phyloP scores from a whole-genome alignment of 2,113 vertebrate genomes.

The Ciconia stormi region DNA sequence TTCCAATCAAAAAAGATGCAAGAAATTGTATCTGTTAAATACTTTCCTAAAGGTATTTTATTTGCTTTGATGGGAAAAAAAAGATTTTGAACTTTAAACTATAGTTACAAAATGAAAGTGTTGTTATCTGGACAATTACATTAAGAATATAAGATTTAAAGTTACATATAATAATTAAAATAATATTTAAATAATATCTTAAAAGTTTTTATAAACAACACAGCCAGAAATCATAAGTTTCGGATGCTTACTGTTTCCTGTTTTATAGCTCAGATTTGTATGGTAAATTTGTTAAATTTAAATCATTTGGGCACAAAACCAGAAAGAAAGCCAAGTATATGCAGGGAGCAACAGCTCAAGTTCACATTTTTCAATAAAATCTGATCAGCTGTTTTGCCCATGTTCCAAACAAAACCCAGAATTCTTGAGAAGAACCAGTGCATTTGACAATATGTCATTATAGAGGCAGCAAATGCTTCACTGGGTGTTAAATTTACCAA shows the following conservation, averaged over 20 bases:
- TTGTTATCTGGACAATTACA: not conserved
- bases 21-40: not conserved
- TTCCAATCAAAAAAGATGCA: not conserved
- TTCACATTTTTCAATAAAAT: not conserved
- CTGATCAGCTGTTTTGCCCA: not conserved
- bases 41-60: not conserved
- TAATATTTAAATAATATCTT: not conserved
- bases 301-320: not conserved
- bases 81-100: not conserved
- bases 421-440: not conserved
- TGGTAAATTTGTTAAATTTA: not conserved
- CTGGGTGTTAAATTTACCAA: not conserved
- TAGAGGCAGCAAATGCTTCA: not conserved
- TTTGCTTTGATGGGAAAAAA: not conserved
- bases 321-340: not conserved
- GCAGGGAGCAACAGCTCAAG: accelerated
- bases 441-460: not conserved
- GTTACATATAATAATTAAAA: not conserved
- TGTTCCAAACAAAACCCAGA: not conserved
- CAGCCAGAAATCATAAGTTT: not conserved
- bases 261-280: not conserved
- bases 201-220: not conserved
- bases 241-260: not conserved
- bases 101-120: not conserved
- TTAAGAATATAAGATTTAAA: not conserved